Percentiles rank a stretch among this genome's conserved stretches.
Evolutionary conservation across 2,113 vertebrate species (phyloP).

Genomic region (Callopanchax toddi): DNA sequence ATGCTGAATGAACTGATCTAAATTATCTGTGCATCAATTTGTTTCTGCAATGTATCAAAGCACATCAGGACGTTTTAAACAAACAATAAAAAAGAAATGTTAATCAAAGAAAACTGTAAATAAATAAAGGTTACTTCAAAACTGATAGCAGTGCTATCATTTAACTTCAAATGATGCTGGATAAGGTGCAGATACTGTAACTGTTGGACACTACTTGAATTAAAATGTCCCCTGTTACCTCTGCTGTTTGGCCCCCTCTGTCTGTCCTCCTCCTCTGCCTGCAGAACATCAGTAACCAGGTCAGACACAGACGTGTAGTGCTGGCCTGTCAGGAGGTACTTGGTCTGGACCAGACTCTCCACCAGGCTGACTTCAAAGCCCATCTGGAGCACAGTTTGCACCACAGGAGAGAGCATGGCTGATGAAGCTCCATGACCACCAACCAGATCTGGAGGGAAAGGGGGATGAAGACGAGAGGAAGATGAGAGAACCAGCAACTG

Average conservation of each 20-base stretch:
- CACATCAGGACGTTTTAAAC: too few species aligned
- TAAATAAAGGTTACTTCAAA: too few species aligned
- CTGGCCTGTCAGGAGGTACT: conserved; percentile 73
- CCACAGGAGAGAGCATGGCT: conserved; percentile 66
- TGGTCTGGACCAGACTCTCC: conserved; percentile 76
- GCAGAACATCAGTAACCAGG: conserved; percentile 80
- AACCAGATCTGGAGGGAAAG: conserved; percentile 68
- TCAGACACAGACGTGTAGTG: conserved; percentile 77
- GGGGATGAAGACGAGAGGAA: neutral
- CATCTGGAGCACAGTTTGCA: conserved; percentile 81
- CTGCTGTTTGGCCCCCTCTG: conserved; percentile 51
- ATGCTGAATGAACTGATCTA: too few species aligned
- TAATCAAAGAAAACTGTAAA: too few species aligned
- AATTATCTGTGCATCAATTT: too few species aligned
- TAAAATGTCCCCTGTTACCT: too few species aligned
- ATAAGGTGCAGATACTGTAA: too few species aligned
- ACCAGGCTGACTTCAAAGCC: conserved; percentile 79
- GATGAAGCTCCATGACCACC: conserved; percentile 56
- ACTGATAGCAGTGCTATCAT: too few species aligned
- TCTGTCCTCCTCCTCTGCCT: conserved; percentile 78
- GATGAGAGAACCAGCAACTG: neutral
- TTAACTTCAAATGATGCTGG: too few species aligned
- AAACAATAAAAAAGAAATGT: too few species aligned
- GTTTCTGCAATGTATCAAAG: too few species aligned
- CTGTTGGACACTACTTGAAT: too few species aligned